Evolutionary conservation across 2,797 vertebrate species (phyloP).

Genomic region (Peromyscus eremicus): DNA sequence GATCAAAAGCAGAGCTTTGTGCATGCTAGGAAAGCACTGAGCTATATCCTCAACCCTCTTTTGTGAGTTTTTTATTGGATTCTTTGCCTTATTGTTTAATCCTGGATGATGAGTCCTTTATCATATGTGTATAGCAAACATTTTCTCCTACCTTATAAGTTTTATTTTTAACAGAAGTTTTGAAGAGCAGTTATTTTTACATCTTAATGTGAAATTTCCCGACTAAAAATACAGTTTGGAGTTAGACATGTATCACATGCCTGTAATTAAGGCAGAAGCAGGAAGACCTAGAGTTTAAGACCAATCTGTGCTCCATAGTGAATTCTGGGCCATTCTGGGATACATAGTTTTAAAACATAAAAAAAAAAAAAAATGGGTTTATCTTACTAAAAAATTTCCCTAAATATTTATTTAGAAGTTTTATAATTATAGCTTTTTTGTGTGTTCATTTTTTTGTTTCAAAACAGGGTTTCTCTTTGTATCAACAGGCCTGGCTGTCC

Average conservation of each 20-base stretch:
- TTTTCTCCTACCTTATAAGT: conserved; percentile 22
- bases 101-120: conserved; percentile 43
- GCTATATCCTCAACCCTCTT: not conserved
- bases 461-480: not conserved
- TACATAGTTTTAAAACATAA: not conserved
- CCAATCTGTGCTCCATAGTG: not conserved
- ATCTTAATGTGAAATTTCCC: not conserved
- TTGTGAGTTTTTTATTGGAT: not conserved
- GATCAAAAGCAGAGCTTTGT: not conserved
- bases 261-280: not conserved
- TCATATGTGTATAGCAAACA: not conserved
- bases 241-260: not conserved
- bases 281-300: not conserved
- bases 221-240: conserved; percentile 5
- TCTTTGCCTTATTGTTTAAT: conserved; percentile 24
- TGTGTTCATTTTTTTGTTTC: not conserved
- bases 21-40: not conserved
- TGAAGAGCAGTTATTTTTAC: conserved; percentile 6
- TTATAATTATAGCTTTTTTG: conserved; percentile 15
- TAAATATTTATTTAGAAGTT: not conserved
- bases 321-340: not conserved
- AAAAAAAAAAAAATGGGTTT: conserved; percentile 5
- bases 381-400: not conserved
- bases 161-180: conserved; percentile 47
- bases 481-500: not conserved